Evolutionary conservation across 2,888 invertebrate species (phyloP).

Genomic region (Hyposoter didymator): DNA sequence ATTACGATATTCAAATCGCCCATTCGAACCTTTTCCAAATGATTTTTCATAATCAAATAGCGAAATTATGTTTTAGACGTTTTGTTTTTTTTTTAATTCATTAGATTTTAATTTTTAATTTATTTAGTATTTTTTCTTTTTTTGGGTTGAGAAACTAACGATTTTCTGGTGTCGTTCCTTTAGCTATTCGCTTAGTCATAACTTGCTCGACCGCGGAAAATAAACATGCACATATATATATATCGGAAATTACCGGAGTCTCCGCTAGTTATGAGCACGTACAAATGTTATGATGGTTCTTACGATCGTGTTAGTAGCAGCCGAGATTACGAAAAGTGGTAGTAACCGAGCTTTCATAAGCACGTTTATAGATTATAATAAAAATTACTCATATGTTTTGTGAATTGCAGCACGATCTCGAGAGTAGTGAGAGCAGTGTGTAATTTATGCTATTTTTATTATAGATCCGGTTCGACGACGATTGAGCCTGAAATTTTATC

Average conservation of each 20-base stretch:
- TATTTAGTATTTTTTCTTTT: too few species aligned
- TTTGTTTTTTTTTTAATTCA: too few species aligned
- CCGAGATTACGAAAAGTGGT: background rate
- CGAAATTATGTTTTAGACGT: background rate
- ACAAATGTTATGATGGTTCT: background rate
- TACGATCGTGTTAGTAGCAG: background rate
- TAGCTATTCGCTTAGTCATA: background rate
- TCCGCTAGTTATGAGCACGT: background rate
- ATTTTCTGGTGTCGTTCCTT: background rate
- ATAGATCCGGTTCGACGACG: background rate
- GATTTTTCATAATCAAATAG: background rate
- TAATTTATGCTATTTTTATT: slow-evolving; percentile 5
- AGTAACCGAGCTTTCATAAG: background rate
- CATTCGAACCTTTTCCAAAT: background rate
- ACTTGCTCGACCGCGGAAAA: background rate
- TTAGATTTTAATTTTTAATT: too few species aligned
- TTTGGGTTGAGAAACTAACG: background rate
- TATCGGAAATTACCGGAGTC: background rate
- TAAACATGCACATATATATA: background rate
- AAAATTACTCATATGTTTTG: background rate
- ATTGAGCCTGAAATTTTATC: background rate
- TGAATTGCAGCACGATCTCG: background rate
- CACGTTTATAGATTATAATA: background rate
- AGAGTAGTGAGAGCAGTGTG: background rate
- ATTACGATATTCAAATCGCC: background rate